Evolutionary conservation across 2,888 invertebrate genomes (phyloP), one percentile per base, ranked within the genome.

Genomic region (Hypolimnas misippus): DNA sequence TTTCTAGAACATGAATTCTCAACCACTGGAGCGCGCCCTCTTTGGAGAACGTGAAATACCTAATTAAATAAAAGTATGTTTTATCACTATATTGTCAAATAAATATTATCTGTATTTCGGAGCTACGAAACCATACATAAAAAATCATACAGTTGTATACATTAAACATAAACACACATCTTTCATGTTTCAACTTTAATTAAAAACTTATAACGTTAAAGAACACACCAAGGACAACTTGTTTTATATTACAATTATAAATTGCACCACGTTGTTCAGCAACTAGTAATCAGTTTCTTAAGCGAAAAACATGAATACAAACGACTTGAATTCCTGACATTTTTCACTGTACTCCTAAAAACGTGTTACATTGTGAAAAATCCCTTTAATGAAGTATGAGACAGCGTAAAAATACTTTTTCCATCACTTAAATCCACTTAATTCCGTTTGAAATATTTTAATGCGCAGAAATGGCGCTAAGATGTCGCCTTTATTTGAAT

Each of bases 401-500:
- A 53, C 35, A 31, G 57, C 49, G 52, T 53, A 40, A 49, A 38
- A 57, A 57, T 61, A 17, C 40, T 62, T 57, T 60, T 62, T 65
- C 62, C 57, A 53, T 53, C 57, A 53, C 53, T 57, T 65, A 65
- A 49, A 62, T 35, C 21, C 70, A 67, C 66, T 70, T 73, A 77
- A 69, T 60, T 57, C 65, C 53, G 53, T 57, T 46, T 46, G 56
- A 78, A 71, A 72, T 67, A 80, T 81, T 79, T 81, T 80, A 79
- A 81, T 80, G 69, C 66, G 21, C 55, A 38, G 56, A 40, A 61
- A 70, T 46, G 57, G 59, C 59, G 63, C 59, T 66, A 63, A 53
- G 38, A 69, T 69, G 65, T 68, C 64, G 58, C 60, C 70, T 69
- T 72, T 70, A 66, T 71, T 67, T 52, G 21, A 54, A 19, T 14